Evolutionary conservation across 2,888 invertebrate genomes (phyloP), one percentile per base, ranked within the genome.

Genomic region (Masnerella sp.): DNA sequence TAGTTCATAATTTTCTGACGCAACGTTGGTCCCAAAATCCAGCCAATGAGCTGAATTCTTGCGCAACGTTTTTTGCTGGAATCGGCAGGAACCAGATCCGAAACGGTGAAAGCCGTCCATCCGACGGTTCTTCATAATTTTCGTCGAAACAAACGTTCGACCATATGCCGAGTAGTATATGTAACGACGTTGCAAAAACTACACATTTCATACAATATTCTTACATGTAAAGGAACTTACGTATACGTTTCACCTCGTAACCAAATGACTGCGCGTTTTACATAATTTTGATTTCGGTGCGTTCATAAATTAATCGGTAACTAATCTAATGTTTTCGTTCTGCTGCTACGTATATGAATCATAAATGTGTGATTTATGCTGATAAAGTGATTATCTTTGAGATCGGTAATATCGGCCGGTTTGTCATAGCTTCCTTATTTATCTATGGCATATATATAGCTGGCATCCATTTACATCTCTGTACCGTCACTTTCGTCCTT

Each of bases 61-160:
- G 75, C 81, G 81, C 78, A 85, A 85, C 38, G 15, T 68, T 68
- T 67, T 65, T 70, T 69, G 18, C 64, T 65, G 8, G n/a, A 49
- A 77, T n/a, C 76, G 79, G 79, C 76, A 82, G 76, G 81, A 83
- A 83, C 78, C 82, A 81, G 82, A 84, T 83, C 77, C 76, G 77
- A 65, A 74, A 84, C 80, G 82, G 85, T 84, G 85, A 85, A 85
- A 85, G 85, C 82, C 80, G 78, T 77, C 79, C 80, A 81, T 79
- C 71, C 71, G 51, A 77, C 68, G n/a, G n/a, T n/a, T n/a, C n/a
- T n/a, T n/a, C n/a, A n/a, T n/a, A n/a, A n/a, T n/a, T n/a, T n/a
- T n/a, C n/a, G n/a, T n/a, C n/a, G n/a, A n/a, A n/a, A n/a, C n/a
- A n/a, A n/a, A n/a, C n/a, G n/a, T n/a, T n/a, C n/a, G n/a, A n/a